Conservation (phyloP, 1,140 invertebrate species). For the Bombus soroeensis region DNA sequence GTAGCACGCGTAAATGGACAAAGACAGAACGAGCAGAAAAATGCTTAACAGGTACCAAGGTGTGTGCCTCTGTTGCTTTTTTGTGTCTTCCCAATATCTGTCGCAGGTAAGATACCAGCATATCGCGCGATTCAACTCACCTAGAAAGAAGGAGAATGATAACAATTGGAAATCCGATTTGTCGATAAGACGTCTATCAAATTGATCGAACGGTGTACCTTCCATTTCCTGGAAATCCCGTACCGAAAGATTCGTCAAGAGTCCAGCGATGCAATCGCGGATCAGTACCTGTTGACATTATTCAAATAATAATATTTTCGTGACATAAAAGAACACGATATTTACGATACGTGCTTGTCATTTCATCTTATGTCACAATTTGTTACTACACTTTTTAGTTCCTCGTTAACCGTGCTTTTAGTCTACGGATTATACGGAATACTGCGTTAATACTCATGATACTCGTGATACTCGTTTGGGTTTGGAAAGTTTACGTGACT, state of each 20-base stretch:
- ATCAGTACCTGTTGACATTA: constrained; percentile 83
- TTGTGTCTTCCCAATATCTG: constrained; percentile 94
- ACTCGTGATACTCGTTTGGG: background rate
- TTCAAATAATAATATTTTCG: background rate
- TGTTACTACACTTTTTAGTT: background rate
- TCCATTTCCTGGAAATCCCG: constrained; percentile 93
- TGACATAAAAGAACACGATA: background rate
- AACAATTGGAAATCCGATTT: background rate
- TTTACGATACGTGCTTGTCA: background rate
- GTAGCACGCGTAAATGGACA: constrained; percentile 93
- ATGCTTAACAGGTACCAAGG: constrained; percentile 90
- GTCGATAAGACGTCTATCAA: background rate
- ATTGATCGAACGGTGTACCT: constrained; percentile 83
- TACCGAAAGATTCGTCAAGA: constrained; percentile 90
- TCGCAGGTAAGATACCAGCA: constrained; percentile 97
- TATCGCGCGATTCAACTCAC: constrained; percentile 92
- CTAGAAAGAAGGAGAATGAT: constrained; percentile 79
- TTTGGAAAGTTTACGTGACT: background rate
- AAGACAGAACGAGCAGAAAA: constrained; percentile 89
- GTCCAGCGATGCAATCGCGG: constrained; percentile 89
- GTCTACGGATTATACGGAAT: background rate
- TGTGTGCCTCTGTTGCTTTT: constrained; percentile 88
- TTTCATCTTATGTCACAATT: background rate
- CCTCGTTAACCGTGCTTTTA: background rate
- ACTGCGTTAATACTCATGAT: background rate